A percentile compares a stretch with the other conserved stretches of the same genome.
phyloP scores from a whole-genome alignment of 2,113 vertebrate species.

The Meleagris gallopavo region DNA sequence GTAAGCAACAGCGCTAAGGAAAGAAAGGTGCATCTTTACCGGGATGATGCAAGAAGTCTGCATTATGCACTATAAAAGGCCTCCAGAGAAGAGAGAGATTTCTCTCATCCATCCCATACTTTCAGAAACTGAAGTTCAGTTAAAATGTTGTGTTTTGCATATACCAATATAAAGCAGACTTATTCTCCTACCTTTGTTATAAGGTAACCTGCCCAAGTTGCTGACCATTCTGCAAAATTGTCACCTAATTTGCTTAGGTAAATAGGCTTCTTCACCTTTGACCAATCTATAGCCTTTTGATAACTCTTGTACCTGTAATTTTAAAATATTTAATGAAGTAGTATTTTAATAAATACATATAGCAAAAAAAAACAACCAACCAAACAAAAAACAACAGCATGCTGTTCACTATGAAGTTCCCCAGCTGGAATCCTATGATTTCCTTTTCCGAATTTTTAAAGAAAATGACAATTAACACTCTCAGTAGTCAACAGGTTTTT shows the following conservation, averaged over 20 bases:
- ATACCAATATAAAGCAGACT: background rate
- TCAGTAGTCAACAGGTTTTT: background rate
- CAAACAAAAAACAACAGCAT: background rate
- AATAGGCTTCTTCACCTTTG: constrained; percentile 93
- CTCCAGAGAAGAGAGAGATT: background rate
- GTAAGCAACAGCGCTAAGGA: background rate
- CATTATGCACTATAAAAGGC: background rate
- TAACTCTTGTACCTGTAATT: constrained; percentile 94
- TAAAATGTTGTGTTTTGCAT: background rate
- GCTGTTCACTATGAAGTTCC: background rate
- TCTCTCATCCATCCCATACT: background rate
- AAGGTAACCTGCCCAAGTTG: constrained; percentile 96
- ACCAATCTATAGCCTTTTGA: constrained; percentile 94
- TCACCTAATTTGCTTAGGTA: constrained; percentile 91
- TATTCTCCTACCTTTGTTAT: constrained; percentile 91
- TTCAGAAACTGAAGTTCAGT: background rate
- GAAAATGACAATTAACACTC: background rate
- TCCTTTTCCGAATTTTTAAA: background rate
- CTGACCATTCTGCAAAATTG: constrained; percentile 97
- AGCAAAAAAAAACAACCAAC: background rate
- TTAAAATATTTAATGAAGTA: constrained; percentile 28
- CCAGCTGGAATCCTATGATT: background rate
- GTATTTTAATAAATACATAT: background rate
- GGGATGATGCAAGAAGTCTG: background rate
- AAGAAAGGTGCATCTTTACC: background rate